These are phyloP conservation scores for Cantharis rufa DNA, from an alignment of 2,888 invertebrate species.

Conservation along the genomic window DNA sequence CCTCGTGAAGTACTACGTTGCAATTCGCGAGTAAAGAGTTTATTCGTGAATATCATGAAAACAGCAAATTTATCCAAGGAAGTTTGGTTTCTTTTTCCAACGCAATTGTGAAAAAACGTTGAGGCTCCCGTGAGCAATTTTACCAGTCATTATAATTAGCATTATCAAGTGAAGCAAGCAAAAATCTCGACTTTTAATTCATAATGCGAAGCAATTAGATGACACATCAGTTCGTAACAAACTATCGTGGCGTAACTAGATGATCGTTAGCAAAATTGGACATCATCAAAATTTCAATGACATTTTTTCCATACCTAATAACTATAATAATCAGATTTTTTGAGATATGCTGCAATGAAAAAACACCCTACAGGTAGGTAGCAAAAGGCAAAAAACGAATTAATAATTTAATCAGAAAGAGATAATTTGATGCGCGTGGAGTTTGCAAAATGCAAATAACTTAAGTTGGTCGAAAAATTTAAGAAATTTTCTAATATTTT, in stretches of 20 bases:
- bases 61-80: not conserved
- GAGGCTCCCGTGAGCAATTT: not conserved
- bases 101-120: not conserved
- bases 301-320: not conserved
- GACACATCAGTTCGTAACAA: not conserved
- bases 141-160: not conserved
- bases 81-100: not conserved
- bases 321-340: not conserved
- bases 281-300: not conserved
- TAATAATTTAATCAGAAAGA: not conserved
- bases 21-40: too few species aligned
- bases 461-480: not conserved
- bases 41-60: too few species aligned
- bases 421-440: not conserved
- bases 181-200: not conserved
- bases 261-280: not conserved
- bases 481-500: constrained; percentile 8
- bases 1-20: too few species aligned
- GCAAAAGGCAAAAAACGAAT: not conserved
- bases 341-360: not conserved
- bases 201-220: not conserved
- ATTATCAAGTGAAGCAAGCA: not conserved
- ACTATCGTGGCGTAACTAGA: not conserved
- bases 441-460: not conserved
- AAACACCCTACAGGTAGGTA: not conserved